These are phyloP conservation scores for Diloba caeruleocephala DNA, from an alignment of 2,888 invertebrate species.

Conservation along the genomic window DNA sequence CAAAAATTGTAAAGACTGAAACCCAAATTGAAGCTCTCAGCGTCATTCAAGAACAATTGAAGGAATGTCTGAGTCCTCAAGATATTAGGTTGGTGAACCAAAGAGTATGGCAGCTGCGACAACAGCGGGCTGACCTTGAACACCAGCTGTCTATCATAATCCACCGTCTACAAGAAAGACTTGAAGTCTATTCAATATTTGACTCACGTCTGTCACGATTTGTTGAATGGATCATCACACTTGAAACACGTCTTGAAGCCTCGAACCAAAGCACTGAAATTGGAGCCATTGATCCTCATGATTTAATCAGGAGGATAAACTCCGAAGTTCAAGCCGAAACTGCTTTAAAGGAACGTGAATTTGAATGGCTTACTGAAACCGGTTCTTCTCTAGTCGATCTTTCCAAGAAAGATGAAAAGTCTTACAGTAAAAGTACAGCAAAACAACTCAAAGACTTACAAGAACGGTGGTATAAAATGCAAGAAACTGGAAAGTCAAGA, in stretches of 20 bases:
- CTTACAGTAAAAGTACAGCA: constrained; percentile 85
- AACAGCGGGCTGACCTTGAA: constrained; percentile 94
- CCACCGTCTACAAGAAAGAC: constrained; percentile 92
- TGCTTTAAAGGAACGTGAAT: constrained; percentile 92
- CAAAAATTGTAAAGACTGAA: constrained; percentile 88
- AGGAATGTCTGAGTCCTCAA: constrained; percentile 94
- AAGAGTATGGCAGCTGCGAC: constrained; percentile 93
- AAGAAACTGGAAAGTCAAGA: constrained; percentile 90
- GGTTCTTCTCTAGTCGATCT: constrained; percentile 91
- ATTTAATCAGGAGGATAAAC: constrained; percentile 92
- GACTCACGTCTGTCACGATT: constrained; percentile 91
- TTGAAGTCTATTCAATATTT: constrained; percentile 92
- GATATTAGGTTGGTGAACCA: constrained; percentile 95
- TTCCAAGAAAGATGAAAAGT: constrained; percentile 90
- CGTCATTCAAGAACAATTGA: constrained; percentile 94
- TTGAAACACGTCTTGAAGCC: constrained; percentile 91
- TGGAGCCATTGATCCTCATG: constrained; percentile 91
- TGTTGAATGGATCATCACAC: constrained; percentile 91
- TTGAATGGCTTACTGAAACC: constrained; percentile 93
- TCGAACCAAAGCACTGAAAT: constrained; percentile 86
- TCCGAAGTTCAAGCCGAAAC: constrained; percentile 94
- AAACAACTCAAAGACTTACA: constrained; percentile 90
- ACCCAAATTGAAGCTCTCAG: constrained; percentile 92
- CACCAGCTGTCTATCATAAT: constrained; percentile 93
- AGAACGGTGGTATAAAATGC: constrained; percentile 91